Evolutionary conservation across 2,888 invertebrate genomes (phyloP), one percentile per base, ranked within the genome.

Genomic region (Monoplex corrugatus): DNA sequence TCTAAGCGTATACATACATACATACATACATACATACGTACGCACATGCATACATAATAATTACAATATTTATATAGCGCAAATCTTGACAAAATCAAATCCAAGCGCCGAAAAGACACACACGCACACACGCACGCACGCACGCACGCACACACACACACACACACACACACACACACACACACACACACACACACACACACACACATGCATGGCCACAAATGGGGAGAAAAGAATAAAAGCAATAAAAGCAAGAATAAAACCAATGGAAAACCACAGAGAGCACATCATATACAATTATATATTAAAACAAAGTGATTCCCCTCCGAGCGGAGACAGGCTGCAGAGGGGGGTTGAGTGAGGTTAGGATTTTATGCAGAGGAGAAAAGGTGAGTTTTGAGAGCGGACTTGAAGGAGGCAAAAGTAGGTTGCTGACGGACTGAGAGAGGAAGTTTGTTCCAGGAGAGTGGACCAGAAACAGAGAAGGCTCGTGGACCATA

Each of bases 121-220:
- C 28, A 50, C 50, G 19, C 50, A 50, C 50, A 50, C 50, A 50
- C 50, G 19, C 50, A 50, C 68, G 5, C 68, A 23, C 68, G 5
- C 68, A 23, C 68, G 5, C 68, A 68, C 28, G n/a, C 68, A 68
- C 68, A 68, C 50, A 50, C 50, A 50, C 50, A 50, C 50, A 50
- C 50, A 50, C 50, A 50, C 50, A 50, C 50, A 72, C 72, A 19
- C 72, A 35, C 78, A 35, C 38, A 35, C 78, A 43, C 43, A 80
- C 80, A 80, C 80, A 80, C 40, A 40, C 43, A 8, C 40, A 80
- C 40, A 80, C 80, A 80, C 80, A 40, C 80, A 80, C 43, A 80
- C 80, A 80, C 80, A 80, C 43, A 80, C 43, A 43, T 43, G 32
- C 80, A 43, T 43, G 6, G 43, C 1, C 43, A 10, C 80, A 80